Base-by-base conservation (phyloP, 2,113 vertebrate genomes). In the Rhynchopsitta pachyrhyncha region DNA sequence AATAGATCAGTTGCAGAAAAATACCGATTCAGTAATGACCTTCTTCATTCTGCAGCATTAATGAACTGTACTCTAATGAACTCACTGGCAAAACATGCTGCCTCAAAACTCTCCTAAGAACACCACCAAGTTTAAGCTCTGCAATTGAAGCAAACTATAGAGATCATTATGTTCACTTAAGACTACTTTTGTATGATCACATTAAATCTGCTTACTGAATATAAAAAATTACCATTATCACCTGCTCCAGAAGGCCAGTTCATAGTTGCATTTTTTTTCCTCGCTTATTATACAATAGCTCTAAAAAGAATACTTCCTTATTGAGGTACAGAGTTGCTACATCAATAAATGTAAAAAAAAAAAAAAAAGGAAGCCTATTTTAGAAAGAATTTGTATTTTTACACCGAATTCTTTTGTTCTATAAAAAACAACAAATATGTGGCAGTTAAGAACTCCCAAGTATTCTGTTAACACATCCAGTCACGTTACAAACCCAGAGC, bases 1-100 rank as follows among this genome's bases (percentile, higher is more conserved):
- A 68, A 86, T 35, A 59, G 69, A 92, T 22, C 59, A 55, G 53
- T 63, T 79, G 82, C 59, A 92, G 57, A 74, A 86, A 95, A 86
- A 79, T 6, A 82, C 35, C 17, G 59, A 88, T 68, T 83, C 79
- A 78, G 27, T 88, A 83, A 31, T 3, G 2, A 68, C 76, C 50
- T 70, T 53, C 39, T 31, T 88, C 69, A n/a, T 64, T 84, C 73
- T 20, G 11, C 60, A 70, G 86, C 81, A 79, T 69, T 93, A 95
- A 23, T 16, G 50, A 95, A 24, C 74, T 53, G 47, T 44, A 42
- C 82, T 37, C 67, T 88, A 95, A 92, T 73, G 74, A 89, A 69
- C 24, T 52, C 15, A 37, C 9, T 95, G 89, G 81, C 84, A 92
- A 33, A 66, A 76, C 35, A 60, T 0, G 2, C 77, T 71, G 59